Base-by-base conservation (phyloP, 2,888 invertebrate species). In the Cabera pusaria region DNA sequence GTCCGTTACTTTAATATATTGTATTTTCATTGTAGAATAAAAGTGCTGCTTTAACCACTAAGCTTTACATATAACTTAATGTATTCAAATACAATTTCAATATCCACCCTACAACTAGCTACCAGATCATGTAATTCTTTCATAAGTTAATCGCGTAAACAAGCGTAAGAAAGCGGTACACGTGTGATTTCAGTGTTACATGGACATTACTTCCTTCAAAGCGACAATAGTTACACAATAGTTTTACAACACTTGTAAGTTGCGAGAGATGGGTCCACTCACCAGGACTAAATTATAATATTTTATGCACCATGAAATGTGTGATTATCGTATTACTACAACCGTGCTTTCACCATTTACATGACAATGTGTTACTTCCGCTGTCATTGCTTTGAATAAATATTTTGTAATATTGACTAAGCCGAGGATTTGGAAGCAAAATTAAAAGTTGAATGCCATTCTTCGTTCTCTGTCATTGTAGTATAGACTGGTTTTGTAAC, bases 311-410 rank as follows among this genome's bases (percentile, higher is more conserved):
- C 60, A 61, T 59, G 42, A 56, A 56, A 52, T 46, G 26, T 45
- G 31, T 46, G 44, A 59, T 67, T 63, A 63, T 59, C 53, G 43
- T 42, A 59, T 62, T 64, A 68, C 50, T 38, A 44, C 24, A 24
- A 34, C 36, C 33, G 41, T 53, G 59, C 75, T 78, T 77, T 77
- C 75, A 64, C 74, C 61, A 55, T 66, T 66, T 49, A 55, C 44
- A 45, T 37, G 49, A 46, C 55, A 71, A 77, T 62, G 52, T 53
- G 66, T 56, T 46, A 66, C 66, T 61, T 77, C 77, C 77, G 72
- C 49, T 49, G 43, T 42, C 49, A 52, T 40, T 52, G 50, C 44
- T 52, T 52, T 46, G 27, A 49, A 41, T 49, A 38, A 43, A 44
- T 37, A 41, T 56, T 46, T 39, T 18, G 22, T 31, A 39, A 39